Evolutionary conservation across 2,113 vertebrate species (phyloP).

Genomic region (Podiceps cristatus): DNA sequence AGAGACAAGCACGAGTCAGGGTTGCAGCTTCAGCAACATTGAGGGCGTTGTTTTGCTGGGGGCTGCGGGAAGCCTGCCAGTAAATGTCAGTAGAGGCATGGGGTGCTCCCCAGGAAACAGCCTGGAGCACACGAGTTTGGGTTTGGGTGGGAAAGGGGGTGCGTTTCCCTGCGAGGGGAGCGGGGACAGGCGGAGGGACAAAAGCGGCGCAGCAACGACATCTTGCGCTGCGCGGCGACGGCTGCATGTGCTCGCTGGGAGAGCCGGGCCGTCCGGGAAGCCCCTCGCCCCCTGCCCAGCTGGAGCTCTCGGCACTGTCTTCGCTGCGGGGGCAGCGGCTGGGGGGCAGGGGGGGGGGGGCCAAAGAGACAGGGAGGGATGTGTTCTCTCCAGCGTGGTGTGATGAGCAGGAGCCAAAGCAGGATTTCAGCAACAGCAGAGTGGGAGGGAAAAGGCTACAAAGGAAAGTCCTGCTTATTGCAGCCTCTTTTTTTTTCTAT

Average conservation of each 20-base stretch:
- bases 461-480: not conserved
- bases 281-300: not conserved
- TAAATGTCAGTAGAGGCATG: not conserved
- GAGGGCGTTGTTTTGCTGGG: accelerated
- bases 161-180: not conserved
- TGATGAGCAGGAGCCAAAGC: not conserved
- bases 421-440: not conserved
- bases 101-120: accelerated
- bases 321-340: too few relatives aligned
- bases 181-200: not conserved
- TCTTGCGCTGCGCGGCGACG: slow-evolving; percentile 1
- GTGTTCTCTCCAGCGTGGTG: not conserved
- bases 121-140: accelerated
- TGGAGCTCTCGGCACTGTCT: accelerated
- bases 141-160: not conserved
- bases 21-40: accelerated
- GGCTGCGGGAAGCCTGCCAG: accelerated
- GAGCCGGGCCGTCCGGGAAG: accelerated
- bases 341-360: accelerated
- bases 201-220: slow-evolving; percentile 61
- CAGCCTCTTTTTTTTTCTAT: not conserved
- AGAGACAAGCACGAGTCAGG: not conserved
- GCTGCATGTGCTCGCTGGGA: not conserved
- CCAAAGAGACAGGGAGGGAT: accelerated
- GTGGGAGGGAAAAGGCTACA: accelerated